Percentiles rank a stretch among this genome's conserved stretches.
These are phyloP conservation scores for Polydesmus complanatus DNA, from an alignment of 2,888 invertebrate genomes.

Conservation along the genomic window DNA sequence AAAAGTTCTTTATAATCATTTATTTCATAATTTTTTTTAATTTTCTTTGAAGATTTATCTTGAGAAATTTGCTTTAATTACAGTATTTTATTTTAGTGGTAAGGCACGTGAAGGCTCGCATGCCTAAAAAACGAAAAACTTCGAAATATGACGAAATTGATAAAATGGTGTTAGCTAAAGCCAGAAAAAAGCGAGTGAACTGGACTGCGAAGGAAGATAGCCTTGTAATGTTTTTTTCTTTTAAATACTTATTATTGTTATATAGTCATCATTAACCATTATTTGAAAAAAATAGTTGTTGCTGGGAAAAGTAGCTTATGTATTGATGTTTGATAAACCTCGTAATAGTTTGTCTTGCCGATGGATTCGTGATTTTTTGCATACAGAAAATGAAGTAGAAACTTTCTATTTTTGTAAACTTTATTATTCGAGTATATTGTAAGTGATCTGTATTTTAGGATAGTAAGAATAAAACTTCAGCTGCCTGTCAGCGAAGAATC, in stretches of 20 bases:
- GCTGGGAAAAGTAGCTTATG: conserved; percentile 48
- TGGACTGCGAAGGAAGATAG: conserved; percentile 57
- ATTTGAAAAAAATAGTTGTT: conserved; percentile 36
- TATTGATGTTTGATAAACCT: conserved; percentile 38
- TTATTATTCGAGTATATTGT: no score
- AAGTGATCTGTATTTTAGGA: conserved; percentile 21
- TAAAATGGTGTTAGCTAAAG: conserved; percentile 44
- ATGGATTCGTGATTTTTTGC: conserved; percentile 27
- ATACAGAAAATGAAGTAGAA: conserved; percentile 23
- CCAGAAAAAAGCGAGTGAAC: conserved; percentile 38
- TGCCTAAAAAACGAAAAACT: background rate
- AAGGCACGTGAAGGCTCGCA: background rate
- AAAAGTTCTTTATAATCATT: no score
- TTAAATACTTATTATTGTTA: background rate
- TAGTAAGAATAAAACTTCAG: conserved; percentile 51
- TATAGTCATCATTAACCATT: background rate
- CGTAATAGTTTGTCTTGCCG: conserved; percentile 31
- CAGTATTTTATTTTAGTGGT: background rate
- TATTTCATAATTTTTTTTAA: no score
- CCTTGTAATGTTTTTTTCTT: conserved; percentile 28
- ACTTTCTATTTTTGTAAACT: no score
- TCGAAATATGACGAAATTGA: conserved; percentile 48
- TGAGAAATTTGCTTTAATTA: background rate
- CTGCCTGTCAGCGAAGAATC: conserved; percentile 50
- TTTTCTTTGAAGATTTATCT: conserved; percentile 1